Base-by-base conservation (phyloP, 2,113 vertebrate genomes). In the Prunella himalayana region DNA sequence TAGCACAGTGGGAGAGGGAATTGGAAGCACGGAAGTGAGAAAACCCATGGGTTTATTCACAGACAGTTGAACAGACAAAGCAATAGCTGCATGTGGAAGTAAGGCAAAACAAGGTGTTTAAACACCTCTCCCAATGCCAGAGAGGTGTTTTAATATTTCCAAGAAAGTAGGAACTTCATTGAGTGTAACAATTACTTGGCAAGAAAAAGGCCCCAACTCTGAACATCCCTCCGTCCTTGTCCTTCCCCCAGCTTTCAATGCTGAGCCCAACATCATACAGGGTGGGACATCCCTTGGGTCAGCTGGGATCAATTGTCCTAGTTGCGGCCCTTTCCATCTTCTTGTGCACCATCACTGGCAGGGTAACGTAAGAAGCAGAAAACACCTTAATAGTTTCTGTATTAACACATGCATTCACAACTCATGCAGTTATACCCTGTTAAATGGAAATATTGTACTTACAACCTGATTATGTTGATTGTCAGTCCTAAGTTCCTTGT, bases 401-500 rank as follows among this genome's bases (percentile, higher is more conserved):
- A n/a, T 47, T 47, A 25, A 66, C 16, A 66, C 16, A 7, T 19
- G 23, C 12, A 66, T n/a, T 47, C 7, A 35, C 8, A 78, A 69
- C 13, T 61, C 22, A 45, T 12, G 24, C 28, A 54, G 37, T 64
- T 53, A 49, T 24, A 47, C 14, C 15, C 24, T 42, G 6, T 65
- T 85, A 50, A 94, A 94, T 45, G 8, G 24, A 84, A 66, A 60
- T 64, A 89, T 6, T 84, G 88, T 97, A 98, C 98, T 98, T 96
- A 99, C 99, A 97, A 96, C 94, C 76, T 98, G 98, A 97, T 98
- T 97, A 93, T 95, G 96, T 10, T 98, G 93, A 96, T 98, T 97
- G 96, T 98, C 98, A 56, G 96, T 98, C 95, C 98, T 98, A 76
- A 99, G 97, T 94, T 98, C 98, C 91, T 96, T 97, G 94, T 99